Percentiles rank a stretch among this genome's conserved stretches.
Conservation (phyloP, 2,888 invertebrate genomes). For the Himalopsyche anomala region DNA sequence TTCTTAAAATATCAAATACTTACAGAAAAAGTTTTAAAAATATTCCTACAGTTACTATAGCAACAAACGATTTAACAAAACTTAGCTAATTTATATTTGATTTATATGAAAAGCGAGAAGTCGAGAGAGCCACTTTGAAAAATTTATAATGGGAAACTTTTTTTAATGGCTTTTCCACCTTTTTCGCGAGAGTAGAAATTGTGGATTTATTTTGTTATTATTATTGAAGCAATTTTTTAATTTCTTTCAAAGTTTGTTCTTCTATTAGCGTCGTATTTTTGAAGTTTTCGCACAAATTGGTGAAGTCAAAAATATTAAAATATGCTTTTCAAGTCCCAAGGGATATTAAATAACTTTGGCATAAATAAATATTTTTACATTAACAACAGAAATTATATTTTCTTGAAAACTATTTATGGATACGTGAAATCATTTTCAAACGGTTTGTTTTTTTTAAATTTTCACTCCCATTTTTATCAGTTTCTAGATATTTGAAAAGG, state of each 20-base stretch:
- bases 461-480: too few species aligned
- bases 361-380: neutral
- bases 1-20: conserved; percentile 34
- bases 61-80: conserved; percentile 62
- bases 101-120: conserved; percentile 63
- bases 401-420: too few species aligned
- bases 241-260: conserved; percentile 47
- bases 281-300: conserved; percentile 32
- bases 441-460: too few species aligned
- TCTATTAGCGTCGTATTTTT: conserved; percentile 37
- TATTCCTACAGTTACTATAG: conserved; percentile 56
- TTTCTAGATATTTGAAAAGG: too few species aligned
- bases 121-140: conserved; percentile 60
- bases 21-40: conserved; percentile 48
- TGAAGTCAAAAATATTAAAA: conserved; percentile 21
- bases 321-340: neutral
- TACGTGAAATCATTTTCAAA: too few species aligned
- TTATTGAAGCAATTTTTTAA: conserved; percentile 61
- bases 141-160: conserved; percentile 63
- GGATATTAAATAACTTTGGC: neutral
- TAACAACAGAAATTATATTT: too few species aligned
- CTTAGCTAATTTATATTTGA: conserved; percentile 64
- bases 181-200: conserved; percentile 56
- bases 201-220: conserved; percentile 63
- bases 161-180: conserved; percentile 63